phyloP scores from a whole-genome alignment of 2,113 vertebrate species.

The Nothocercus julius region DNA sequence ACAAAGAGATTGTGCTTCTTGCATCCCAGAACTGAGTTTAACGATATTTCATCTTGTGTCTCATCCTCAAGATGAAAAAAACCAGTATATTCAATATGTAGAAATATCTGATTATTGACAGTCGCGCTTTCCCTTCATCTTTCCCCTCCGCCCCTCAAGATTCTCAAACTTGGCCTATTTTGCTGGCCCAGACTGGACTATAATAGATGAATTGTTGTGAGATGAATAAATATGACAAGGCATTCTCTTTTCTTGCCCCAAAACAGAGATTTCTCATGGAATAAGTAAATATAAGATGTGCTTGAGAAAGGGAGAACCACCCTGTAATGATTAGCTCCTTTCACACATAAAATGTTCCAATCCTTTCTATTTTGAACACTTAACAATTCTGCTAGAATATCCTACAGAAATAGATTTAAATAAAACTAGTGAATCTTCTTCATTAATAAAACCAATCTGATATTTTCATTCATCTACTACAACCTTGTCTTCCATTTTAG shows the following conservation, averaged over 20 bases:
- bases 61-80: neutral
- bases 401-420: neutral
- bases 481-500: neutral
- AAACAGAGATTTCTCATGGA: neutral
- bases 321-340: neutral
- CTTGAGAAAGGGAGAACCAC: neutral
- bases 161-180: neutral
- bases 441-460: neutral
- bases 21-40: neutral
- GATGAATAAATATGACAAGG: neutral
- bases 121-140: neutral
- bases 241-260: neutral
- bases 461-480: neutral
- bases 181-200: neutral
- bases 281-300: neutral
- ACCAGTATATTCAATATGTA: neutral
- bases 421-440: neutral
- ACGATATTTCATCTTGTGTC: neutral
- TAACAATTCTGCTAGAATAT: neutral
- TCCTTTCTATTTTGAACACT: neutral
- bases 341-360: neutral
- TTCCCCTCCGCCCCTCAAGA: neutral
- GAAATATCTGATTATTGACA: neutral
- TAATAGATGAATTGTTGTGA: accelerated
- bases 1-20: neutral